phyloP scores from a whole-genome alignment of 2,888 invertebrate genomes.

The Drosophila formosana region DNA sequence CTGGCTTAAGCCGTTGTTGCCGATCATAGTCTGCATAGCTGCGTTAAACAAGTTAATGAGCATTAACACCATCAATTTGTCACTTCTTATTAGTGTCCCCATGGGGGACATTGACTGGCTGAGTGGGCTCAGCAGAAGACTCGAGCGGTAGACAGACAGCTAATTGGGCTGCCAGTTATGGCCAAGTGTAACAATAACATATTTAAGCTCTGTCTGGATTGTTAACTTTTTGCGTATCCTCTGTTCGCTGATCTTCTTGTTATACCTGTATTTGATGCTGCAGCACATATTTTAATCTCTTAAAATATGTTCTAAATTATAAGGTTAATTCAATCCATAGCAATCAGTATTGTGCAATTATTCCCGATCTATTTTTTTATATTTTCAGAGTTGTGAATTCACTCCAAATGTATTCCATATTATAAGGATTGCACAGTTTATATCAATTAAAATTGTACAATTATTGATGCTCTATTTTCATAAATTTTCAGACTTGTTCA shows the following conservation, averaged over 20 bases:
- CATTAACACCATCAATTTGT: constrained; percentile 84
- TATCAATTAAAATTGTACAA: too few relatives aligned
- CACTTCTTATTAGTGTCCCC: constrained; percentile 82
- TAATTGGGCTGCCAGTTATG: constrained; percentile 40
- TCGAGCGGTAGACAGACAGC: constrained; percentile 13
- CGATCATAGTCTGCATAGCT: constrained; percentile 34
- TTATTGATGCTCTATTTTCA: too few relatives aligned
- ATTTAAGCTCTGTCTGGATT: background rate
- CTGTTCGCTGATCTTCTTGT: background rate
- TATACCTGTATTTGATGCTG: too few relatives aligned
- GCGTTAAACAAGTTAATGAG: constrained; percentile 79
- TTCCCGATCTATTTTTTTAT: constrained; percentile 12
- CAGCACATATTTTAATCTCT: too few relatives aligned
- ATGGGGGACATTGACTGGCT: constrained; percentile 35
- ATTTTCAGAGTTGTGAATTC: background rate
- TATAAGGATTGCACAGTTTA: too few relatives aligned
- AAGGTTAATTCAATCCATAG: too few relatives aligned
- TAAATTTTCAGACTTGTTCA: too few relatives aligned
- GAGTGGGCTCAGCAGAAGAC: constrained; percentile 15
- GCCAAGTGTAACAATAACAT: constrained; percentile 26
- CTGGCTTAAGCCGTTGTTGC: constrained; percentile 27
- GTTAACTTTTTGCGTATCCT: background rate
- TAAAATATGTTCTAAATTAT: too few relatives aligned
- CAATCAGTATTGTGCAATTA: background rate
- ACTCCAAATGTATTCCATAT: too few relatives aligned